Conservation (phyloP, 2,888 invertebrate species). For the Deilephila elpenor region DNA sequence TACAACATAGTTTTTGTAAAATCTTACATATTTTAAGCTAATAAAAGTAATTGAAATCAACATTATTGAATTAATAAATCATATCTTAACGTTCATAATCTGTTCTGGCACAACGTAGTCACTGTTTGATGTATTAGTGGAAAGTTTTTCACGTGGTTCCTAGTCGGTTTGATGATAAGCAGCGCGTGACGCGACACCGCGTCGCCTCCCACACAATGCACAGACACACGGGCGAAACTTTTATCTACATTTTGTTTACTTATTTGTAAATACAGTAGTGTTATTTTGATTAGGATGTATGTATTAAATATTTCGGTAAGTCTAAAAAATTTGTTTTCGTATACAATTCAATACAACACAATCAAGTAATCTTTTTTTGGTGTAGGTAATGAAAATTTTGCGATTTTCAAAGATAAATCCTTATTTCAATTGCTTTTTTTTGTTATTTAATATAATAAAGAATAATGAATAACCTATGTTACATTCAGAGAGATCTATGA, state of each 20-base stretch:
- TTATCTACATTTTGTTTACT: neutral
- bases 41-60: neutral
- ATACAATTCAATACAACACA: no score
- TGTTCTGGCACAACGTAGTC: neutral
- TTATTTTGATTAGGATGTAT: neutral
- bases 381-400: no score
- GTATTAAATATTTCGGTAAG: no score
- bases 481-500: no score
- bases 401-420: no score
- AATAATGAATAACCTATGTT: no score
- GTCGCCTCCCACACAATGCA: slow-evolving; percentile 48
- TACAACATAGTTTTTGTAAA: no score
- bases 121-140: slow-evolving; percentile 11
- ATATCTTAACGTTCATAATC: neutral
- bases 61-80: neutral
- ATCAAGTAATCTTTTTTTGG: no score
- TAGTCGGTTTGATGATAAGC: slow-evolving; percentile 51
- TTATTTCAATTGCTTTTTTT: no score
- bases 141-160: slow-evolving; percentile 33
- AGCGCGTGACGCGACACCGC: slow-evolving; percentile 70
- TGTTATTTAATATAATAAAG: no score
- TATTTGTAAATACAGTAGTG: neutral
- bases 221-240: neutral
- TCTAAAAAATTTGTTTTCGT: no score
- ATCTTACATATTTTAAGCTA: no score